Evolutionary conservation across 2,888 invertebrate genomes (phyloP).

Genomic region (Protodeltote pygarga): DNA sequence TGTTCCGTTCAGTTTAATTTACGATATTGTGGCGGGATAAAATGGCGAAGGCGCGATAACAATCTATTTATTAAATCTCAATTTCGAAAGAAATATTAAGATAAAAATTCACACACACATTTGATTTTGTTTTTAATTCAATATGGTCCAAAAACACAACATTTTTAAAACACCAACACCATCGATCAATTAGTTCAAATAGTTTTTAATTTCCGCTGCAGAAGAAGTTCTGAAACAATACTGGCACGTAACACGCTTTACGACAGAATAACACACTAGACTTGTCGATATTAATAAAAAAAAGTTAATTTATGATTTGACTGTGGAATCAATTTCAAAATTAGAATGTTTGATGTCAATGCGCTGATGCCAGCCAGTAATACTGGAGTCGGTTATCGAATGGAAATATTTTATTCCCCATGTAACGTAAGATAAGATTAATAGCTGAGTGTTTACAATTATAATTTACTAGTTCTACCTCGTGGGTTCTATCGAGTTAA

Average conservation of each 20-base stretch:
- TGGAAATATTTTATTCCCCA: slow-evolving; percentile 50
- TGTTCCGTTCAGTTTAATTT: slow-evolving; percentile 27
- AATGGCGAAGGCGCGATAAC: slow-evolving; percentile 6
- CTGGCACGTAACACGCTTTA: neutral
- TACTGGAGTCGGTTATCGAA: slow-evolving; percentile 29
- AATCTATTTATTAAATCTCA: neutral
- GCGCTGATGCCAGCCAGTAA: slow-evolving; percentile 10
- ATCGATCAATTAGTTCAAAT: too few relatives aligned
- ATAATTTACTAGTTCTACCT: slow-evolving; percentile 6
- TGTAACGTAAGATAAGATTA: slow-evolving; percentile 45
- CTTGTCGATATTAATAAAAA: neutral
- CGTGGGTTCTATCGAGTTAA: slow-evolving; percentile 1
- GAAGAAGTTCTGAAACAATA: slow-evolving; percentile 8
- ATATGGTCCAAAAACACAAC: too few relatives aligned
- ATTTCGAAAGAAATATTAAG: neutral
- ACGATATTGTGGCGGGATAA: slow-evolving; percentile 17
- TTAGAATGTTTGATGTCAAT: neutral
- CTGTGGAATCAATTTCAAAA: neutral
- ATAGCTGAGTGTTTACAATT: slow-evolving; percentile 24
- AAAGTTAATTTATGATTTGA: neutral
- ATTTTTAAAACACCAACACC: too few relatives aligned
- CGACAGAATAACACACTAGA: neutral
- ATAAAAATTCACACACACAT: neutral
- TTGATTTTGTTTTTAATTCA: too few relatives aligned
- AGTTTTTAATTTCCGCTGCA: neutral